Evolutionary conservation across 2,888 invertebrate species (phyloP).

Genomic region (Epirrhoe tristata): DNA sequence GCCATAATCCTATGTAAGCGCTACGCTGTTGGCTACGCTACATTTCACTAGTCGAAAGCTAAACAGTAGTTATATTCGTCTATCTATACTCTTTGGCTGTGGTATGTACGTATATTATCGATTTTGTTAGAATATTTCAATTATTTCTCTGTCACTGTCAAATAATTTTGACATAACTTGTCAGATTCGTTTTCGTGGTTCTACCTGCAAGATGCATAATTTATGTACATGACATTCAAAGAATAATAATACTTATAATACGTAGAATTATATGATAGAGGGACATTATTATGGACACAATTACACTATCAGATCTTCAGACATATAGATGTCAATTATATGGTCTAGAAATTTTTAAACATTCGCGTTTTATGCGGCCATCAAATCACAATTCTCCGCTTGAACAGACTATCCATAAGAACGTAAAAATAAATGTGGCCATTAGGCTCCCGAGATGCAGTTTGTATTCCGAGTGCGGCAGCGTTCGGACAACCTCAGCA

Average conservation of each 20-base stretch:
- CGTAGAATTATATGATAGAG: too few species aligned
- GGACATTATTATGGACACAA: too few species aligned
- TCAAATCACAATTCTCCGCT: conserved; percentile 4
- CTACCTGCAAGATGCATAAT: conserved; percentile 9
- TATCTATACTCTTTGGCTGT: too few species aligned
- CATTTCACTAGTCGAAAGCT: background rate
- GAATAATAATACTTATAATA: too few species aligned
- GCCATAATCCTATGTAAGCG: conserved; percentile 7
- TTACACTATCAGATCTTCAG: too few species aligned
- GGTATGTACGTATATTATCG: background rate
- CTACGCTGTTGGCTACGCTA: too few species aligned
- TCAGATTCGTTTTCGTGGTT: conserved; percentile 1
- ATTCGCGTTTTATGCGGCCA: background rate
- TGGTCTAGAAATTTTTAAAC: background rate
- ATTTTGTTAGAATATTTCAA: background rate
- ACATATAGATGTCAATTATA: too few species aligned
- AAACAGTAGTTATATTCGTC: too few species aligned
- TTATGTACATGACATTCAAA: conserved; percentile 1
- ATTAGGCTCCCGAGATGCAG: conserved; percentile 21
- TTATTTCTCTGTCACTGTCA: background rate
- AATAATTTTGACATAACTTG: conserved; percentile 2
- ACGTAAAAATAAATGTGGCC: conserved; percentile 15
- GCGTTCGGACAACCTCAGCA: conserved; percentile 4
- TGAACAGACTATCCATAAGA: background rate
- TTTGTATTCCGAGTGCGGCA: conserved; percentile 12